Percentiles rank a stretch among this genome's conserved stretches.
These are phyloP conservation scores for Dromas ardeola DNA, from an alignment of 2,113 vertebrate genomes.

Conservation along the genomic window DNA sequence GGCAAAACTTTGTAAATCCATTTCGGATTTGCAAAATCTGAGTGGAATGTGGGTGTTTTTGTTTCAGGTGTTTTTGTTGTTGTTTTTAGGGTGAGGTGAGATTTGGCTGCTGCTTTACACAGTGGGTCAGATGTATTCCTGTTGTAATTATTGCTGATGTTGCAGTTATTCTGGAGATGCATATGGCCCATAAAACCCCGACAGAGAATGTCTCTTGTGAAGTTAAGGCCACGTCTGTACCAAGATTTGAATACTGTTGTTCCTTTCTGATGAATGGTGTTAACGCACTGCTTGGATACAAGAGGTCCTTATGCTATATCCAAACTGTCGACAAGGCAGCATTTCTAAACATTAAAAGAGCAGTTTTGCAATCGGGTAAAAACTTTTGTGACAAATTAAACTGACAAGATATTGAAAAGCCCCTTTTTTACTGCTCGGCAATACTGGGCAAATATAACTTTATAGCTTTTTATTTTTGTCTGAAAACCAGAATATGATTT, in stretches of 20 bases:
- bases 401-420: slow-evolving; percentile 71
- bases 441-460: slow-evolving; percentile 69
- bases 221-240: not conserved
- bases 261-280: not conserved
- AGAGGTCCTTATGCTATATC: not conserved
- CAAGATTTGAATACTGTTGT: not conserved
- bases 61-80: not conserved
- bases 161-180: not conserved
- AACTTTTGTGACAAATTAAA: slow-evolving; percentile 64
- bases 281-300: not conserved
- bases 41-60: slow-evolving; percentile 31
- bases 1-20: slow-evolving; percentile 38
- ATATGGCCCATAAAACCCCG: not conserved
- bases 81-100: slow-evolving; percentile 27
- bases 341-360: not conserved
- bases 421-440: slow-evolving; percentile 63
- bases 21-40: slow-evolving; percentile 41
- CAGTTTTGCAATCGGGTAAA: slow-evolving; percentile 68
- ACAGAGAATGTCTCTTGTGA: slow-evolving; percentile 54
- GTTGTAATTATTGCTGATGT: not conserved
- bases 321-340: not conserved
- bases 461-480: slow-evolving; percentile 67
- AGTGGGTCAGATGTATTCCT: not conserved
- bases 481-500: slow-evolving; percentile 83
- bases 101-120: slow-evolving; percentile 41